Evolutionary conservation across 92 coral and sea anemone species (phyloP), one percentile per base, ranked within the genome.

Genomic region (Zoanthus sansibaricus): DNA sequence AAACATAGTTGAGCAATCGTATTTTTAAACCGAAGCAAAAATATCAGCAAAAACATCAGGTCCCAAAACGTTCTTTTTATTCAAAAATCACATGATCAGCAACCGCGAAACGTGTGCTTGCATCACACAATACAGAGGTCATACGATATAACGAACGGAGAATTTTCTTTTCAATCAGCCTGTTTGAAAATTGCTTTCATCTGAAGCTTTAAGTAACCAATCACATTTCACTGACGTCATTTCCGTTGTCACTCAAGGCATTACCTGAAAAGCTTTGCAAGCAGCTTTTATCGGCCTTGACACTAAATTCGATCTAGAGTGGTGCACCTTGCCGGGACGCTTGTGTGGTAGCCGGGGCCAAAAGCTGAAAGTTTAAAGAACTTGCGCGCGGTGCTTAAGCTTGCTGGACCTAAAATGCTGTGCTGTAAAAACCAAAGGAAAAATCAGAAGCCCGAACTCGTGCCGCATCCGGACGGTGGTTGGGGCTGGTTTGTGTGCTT

Each of bases 401-500:
- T 7, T 7, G 75, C 20, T 31, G 85, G 59, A 48, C 14, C 0
- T 6, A 68, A 82, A 31, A 95, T 95, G 98, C 82, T 78, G 67
- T 91, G 95, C 82, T 92, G 94, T 90, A 93, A 92, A 89, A 95
- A 93, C 86, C 89, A 86, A 79, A 37, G 88, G 18, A 75, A 87
- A 86, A 88, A 93, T 10, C 89, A 95, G 79, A 92, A 97, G 70
- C 91, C 89, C 15, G 91, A 93, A 15, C 54, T 84, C 16, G 95
- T 91, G 8, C 98, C 98, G 8, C 90, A 89, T 74, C 99, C 99
- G 37, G 99, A 97, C 72, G 99, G 99, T 12, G 97, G 98, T 17
- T 97, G 99, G 99, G 99, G 99, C 3, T 97, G 99, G 99, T 56
- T 95, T 15, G 99, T 97, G 4, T 97, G 99, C 78, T 48, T 94